A percentile compares a stretch with the other conserved stretches of the same genome.
Evolutionary conservation across 2,888 invertebrate genomes (phyloP).

Genomic region (Hyles lineata): DNA sequence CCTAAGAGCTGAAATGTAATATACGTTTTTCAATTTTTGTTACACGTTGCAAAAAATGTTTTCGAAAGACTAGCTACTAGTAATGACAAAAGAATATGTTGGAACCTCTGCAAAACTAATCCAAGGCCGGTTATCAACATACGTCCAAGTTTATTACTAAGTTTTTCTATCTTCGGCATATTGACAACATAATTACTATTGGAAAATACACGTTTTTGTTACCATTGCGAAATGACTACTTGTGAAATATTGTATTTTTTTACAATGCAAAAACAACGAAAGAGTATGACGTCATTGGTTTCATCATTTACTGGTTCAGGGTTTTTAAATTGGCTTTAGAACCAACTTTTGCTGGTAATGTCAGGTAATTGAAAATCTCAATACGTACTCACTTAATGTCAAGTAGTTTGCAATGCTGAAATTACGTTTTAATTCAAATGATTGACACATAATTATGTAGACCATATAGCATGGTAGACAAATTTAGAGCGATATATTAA

Average conservation of each 20-base stretch:
- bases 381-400: too few species aligned
- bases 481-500: too few species aligned
- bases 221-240: conserved; percentile 3
- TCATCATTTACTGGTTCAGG: neutral
- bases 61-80: neutral
- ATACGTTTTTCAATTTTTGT: too few species aligned
- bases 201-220: conserved; percentile 15
- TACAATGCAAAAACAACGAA: neutral
- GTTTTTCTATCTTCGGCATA: neutral
- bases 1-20: too few species aligned
- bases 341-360: neutral
- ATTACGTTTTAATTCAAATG: too few species aligned
- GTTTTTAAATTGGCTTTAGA: neutral
- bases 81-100: neutral
- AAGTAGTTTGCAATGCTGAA: too few species aligned
- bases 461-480: too few species aligned
- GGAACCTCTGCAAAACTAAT: neutral
- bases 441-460: too few species aligned
- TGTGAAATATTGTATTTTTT: neutral
- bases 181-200: conserved; percentile 17
- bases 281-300: neutral
- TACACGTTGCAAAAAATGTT: too few species aligned
- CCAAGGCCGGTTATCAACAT: neutral
- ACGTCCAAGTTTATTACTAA: conserved; percentile 7
- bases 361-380: too few species aligned